Percentiles rank a stretch among this genome's conserved stretches.
Conservation (phyloP, 2,113 vertebrate genomes). For the Pseudopodoces humilis region DNA sequence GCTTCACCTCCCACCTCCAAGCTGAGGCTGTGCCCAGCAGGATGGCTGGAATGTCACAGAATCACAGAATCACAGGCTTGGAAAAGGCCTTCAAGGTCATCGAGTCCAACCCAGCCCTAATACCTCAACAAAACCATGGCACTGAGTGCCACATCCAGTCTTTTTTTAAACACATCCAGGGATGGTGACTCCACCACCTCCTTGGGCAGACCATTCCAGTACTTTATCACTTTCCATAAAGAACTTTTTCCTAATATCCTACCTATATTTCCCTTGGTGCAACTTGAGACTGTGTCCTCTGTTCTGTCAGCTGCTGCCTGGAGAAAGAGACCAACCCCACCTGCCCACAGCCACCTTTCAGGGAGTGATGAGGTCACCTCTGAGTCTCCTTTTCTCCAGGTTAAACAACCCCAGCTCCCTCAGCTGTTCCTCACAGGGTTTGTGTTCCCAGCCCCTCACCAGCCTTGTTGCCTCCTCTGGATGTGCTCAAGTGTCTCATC, state of each 20-base stretch:
- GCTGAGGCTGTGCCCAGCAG: background rate
- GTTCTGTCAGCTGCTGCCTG: background rate
- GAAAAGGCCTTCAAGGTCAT: background rate
- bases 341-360: too few relatives aligned
- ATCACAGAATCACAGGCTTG: background rate
- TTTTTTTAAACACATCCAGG: background rate
- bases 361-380: too few relatives aligned
- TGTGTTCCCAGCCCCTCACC: background rate
- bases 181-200: background rate
- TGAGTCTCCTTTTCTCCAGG: background rate
- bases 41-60: background rate
- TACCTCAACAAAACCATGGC: background rate
- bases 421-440: fast-evolving
- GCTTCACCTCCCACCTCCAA: background rate
- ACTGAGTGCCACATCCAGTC: background rate
- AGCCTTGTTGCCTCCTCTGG: background rate
- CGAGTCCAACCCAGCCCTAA: background rate
- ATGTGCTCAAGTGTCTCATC: too few relatives aligned
- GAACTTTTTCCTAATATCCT: background rate
- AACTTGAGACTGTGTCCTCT: background rate
- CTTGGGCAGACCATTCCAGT: background rate
- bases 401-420: background rate
- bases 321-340: too few relatives aligned
- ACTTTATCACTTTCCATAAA: background rate
- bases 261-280: background rate